A percentile compares a stretch with the other conserved stretches of the same genome.
phyloP scores from a whole-genome alignment of 1,140 invertebrate genomes.

The Hyles vespertilio region DNA sequence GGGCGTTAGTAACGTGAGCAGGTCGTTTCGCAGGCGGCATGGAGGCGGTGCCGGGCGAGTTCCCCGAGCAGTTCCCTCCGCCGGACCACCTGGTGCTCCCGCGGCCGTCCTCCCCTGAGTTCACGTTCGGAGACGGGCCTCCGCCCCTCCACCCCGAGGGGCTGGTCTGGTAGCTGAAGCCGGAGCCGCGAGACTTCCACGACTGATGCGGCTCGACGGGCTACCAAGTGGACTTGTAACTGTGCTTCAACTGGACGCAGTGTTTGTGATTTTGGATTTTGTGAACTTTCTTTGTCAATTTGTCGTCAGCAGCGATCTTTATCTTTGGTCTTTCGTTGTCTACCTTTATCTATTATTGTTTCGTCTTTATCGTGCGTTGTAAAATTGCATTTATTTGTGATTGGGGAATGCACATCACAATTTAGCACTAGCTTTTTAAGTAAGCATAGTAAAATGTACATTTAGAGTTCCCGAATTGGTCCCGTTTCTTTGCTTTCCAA shows the following conservation, averaged over 20 bases:
- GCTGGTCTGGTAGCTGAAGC: constrained; percentile 76
- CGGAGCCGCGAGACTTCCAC: constrained; percentile 76
- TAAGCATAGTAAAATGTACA: too few species aligned
- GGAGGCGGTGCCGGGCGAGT: constrained; percentile 66
- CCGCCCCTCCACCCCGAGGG: constrained; percentile 71
- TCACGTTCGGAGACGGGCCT: constrained; percentile 70
- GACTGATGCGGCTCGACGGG: constrained; percentile 74
- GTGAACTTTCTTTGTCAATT: not conserved
- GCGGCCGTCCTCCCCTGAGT: constrained; percentile 67
- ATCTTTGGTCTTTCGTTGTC: not conserved
- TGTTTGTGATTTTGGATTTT: constrained; percentile 28
- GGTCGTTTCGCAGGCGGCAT: constrained; percentile 73
- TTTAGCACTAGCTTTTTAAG: too few species aligned
- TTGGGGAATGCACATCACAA: not conserved
- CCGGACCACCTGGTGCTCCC: constrained; percentile 69
- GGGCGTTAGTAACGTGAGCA: constrained; percentile 58
- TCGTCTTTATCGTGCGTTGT: not conserved
- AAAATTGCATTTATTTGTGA: not conserved
- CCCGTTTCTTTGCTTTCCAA: not conserved
- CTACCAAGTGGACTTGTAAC: constrained; percentile 59
- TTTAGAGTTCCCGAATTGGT: not conserved
- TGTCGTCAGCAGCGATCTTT: not conserved
- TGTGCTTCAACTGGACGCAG: constrained; percentile 26
- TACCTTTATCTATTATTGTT: not conserved
- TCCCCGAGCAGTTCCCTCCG: constrained; percentile 66